A percentile compares a stretch with the other conserved stretches of the same genome.
Conservation (phyloP, 2,797 vertebrate species). For the Phrynocephalus vlangalii region DNA sequence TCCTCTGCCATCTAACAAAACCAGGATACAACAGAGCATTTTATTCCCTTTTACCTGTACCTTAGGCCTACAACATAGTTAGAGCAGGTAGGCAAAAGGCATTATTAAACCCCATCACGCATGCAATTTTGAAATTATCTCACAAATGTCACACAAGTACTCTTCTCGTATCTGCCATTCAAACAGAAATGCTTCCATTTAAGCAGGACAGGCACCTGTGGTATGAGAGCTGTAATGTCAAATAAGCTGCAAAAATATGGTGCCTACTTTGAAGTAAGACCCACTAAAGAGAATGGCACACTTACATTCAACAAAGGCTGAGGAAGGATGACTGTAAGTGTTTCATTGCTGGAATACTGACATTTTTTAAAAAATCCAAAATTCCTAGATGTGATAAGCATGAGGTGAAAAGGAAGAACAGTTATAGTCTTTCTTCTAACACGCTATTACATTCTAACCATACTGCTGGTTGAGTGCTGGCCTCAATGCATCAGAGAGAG, state of each 20-base stretch:
- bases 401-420: not conserved
- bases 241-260: no score
- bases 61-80: not conserved
- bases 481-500: not conserved
- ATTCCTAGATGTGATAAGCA: no score
- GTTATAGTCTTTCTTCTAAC: no score
- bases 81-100: not conserved
- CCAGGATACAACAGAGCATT: conserved; percentile 17
- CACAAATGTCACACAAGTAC: not conserved
- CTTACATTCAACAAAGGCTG: no score
- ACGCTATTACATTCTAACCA: no score
- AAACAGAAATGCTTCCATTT: not conserved
- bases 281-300: no score
- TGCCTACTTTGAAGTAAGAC: no score
- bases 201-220: not conserved
- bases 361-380: no score
- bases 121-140: not conserved
- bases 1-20: conserved; percentile 92
- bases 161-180: not conserved
- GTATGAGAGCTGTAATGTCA: not conserved
- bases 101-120: not conserved
- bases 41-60: conserved; percentile 15
- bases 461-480: not conserved
- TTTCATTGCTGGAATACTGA: no score
- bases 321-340: no score